Conservation (phyloP, 2,113 vertebrate species). For the Zosterops borbonicus region DNA sequence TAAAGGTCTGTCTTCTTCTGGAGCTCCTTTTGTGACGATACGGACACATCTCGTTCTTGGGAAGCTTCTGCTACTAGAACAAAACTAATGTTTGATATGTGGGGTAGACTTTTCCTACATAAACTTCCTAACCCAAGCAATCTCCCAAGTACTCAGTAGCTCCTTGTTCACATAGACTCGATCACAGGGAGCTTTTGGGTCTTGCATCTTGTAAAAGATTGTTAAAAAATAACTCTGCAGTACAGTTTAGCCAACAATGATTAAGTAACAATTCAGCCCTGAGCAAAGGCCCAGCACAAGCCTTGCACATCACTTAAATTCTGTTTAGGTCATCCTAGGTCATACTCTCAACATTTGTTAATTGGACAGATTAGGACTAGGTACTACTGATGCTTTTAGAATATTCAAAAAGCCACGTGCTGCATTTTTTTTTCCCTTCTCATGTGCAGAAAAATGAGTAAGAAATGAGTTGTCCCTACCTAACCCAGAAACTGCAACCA, state of each 20-base stretch:
- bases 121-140: not conserved
- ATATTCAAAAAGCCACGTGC: not conserved
- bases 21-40: constrained; percentile 78
- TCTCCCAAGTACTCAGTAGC: not conserved
- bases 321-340: not conserved
- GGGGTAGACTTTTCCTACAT: not conserved
- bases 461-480: not conserved
- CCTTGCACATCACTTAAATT: not conserved
- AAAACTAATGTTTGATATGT: constrained; percentile 26
- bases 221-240: not conserved
- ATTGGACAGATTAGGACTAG: not conserved
- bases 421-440: not conserved
- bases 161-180: not conserved
- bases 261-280: not conserved
- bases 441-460: not conserved
- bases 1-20: constrained; percentile 93
- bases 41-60: constrained; percentile 70
- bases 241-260: not conserved
- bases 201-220: not conserved
- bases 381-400: not conserved
- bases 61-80: constrained; percentile 53
- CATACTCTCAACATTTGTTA: not conserved
- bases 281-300: not conserved
- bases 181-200: not conserved
- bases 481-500: not conserved